These are phyloP conservation scores for Brachynemurus nebulosus DNA, from an alignment of 2,888 invertebrate genomes.

Conservation along the genomic window DNA sequence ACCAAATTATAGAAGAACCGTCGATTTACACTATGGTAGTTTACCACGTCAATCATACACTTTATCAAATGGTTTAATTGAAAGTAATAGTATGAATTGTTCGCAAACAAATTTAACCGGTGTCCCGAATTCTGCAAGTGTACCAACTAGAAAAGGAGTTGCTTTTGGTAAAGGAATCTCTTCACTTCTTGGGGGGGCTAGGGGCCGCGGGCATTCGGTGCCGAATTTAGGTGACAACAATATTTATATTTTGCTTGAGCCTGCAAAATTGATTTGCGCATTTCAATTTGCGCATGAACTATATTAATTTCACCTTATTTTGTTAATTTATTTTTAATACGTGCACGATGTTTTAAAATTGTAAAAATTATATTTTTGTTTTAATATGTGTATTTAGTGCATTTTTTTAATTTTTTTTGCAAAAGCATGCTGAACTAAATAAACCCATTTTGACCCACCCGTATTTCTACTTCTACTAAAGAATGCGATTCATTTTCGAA, in stretches of 20 bases:
- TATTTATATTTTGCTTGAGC: slow-evolving; percentile 22
- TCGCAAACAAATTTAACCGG: slow-evolving; percentile 20
- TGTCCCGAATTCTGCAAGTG: slow-evolving; percentile 13
- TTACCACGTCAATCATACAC: slow-evolving; percentile 55
- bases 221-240: slow-evolving; percentile 70
- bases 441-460: too few relatives aligned
- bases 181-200: slow-evolving; percentile 38
- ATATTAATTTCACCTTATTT: neutral
- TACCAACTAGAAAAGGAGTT: slow-evolving; percentile 43
- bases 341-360: too few relatives aligned
- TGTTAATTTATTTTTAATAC: too few relatives aligned
- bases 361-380: too few relatives aligned
- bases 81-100: slow-evolving; percentile 33
- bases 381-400: too few relatives aligned
- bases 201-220: slow-evolving; percentile 71
- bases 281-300: neutral
- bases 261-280: too few relatives aligned
- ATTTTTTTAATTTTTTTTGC: too few relatives aligned
- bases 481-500: too few relatives aligned
- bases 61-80: slow-evolving; percentile 26
- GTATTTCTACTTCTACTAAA: too few relatives aligned
- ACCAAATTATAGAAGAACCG: slow-evolving; percentile 56
- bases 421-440: too few relatives aligned
- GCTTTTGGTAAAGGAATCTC: slow-evolving; percentile 55
- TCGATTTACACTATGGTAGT: slow-evolving; percentile 66